A percentile compares a stretch with the other conserved stretches of the same genome.
Evolutionary conservation across 1,140 invertebrate genomes (phyloP).

Genomic region (Drosophila azteca): DNA sequence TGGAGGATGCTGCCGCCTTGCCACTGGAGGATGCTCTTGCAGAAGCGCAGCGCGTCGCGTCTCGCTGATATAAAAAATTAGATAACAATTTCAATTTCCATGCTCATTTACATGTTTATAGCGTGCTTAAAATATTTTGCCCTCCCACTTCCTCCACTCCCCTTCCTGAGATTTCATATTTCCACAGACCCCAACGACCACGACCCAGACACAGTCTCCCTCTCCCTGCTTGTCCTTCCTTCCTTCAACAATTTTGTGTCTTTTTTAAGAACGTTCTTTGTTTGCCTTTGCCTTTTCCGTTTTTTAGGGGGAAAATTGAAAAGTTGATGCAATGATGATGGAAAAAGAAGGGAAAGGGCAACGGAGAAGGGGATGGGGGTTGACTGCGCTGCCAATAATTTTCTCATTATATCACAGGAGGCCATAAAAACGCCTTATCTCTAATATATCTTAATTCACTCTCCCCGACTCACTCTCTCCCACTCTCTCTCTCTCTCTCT

Average conservation of each 20-base stretch:
- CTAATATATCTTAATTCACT: slow-evolving; percentile 64
- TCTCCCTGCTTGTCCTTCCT: neutral
- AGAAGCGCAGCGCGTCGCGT: slow-evolving; percentile 47
- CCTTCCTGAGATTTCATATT: slow-evolving; percentile 57
- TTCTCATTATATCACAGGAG: slow-evolving; percentile 61
- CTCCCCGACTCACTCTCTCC: slow-evolving; percentile 4
- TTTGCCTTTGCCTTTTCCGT: slow-evolving; percentile 50
- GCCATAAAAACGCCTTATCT: slow-evolving; percentile 62
- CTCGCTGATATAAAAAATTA: slow-evolving; percentile 79
- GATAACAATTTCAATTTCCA: slow-evolving; percentile 83
- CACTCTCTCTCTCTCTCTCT: slow-evolving; percentile 18
- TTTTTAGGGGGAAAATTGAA: slow-evolving; percentile 60
- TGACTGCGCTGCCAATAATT: slow-evolving; percentile 66
- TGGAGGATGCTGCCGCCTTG: slow-evolving; percentile 5
- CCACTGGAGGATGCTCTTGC: slow-evolving; percentile 14
- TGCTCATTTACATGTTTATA: slow-evolving; percentile 83
- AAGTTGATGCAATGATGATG: slow-evolving; percentile 62
- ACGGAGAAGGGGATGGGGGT: slow-evolving; percentile 23
- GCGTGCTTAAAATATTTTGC: slow-evolving; percentile 79
- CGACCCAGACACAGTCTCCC: too few species aligned
- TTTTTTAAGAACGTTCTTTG: slow-evolving; percentile 67
- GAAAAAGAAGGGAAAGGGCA: slow-evolving; percentile 4
- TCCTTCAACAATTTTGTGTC: slow-evolving; percentile 63
- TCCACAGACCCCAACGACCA: neutral
- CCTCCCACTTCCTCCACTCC: slow-evolving; percentile 35